Percentiles rank a stretch among this genome's conserved stretches.
These are phyloP conservation scores for Nemapogon koenigi DNA, from an alignment of 2,888 invertebrate species.

Conservation along the genomic window DNA sequence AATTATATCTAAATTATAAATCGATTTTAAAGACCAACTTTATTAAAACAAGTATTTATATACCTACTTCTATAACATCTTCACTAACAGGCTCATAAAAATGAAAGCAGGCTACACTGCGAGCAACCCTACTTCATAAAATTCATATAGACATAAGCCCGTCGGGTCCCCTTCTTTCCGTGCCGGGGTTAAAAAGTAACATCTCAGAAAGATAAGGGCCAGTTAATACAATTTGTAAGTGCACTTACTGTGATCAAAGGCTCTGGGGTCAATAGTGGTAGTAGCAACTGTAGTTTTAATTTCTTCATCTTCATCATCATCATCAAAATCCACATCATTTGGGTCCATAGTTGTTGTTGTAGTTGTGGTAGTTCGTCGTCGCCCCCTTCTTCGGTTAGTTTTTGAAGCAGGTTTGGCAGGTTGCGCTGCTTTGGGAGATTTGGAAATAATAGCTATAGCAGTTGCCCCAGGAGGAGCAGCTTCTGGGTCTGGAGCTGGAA, in stretches of 20 bases:
- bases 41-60: no score
- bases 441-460: slow-evolving; percentile 13
- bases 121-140: no score
- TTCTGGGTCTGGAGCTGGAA: slow-evolving; percentile 27
- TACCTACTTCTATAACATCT: no score
- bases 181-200: no score
- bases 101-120: no score
- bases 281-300: slow-evolving; percentile 31
- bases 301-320: background rate
- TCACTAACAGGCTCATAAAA: no score
- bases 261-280: slow-evolving; percentile 44
- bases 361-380: slow-evolving; percentile 35
- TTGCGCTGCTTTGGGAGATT: slow-evolving; percentile 15
- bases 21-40: no score
- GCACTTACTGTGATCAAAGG: slow-evolving; percentile 49
- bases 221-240: no score
- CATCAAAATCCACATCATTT: slow-evolving; percentile 29
- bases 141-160: no score
- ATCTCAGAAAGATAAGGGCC: no score
- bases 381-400: slow-evolving; percentile 28
- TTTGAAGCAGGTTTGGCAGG: slow-evolving; percentile 19
- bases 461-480: slow-evolving; percentile 4
- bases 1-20: no score
- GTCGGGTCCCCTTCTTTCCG: no score
- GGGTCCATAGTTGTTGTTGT: slow-evolving; percentile 31